Base-by-base conservation (phyloP, 2,888 invertebrate genomes). In the Mythimna loreyi region DNA sequence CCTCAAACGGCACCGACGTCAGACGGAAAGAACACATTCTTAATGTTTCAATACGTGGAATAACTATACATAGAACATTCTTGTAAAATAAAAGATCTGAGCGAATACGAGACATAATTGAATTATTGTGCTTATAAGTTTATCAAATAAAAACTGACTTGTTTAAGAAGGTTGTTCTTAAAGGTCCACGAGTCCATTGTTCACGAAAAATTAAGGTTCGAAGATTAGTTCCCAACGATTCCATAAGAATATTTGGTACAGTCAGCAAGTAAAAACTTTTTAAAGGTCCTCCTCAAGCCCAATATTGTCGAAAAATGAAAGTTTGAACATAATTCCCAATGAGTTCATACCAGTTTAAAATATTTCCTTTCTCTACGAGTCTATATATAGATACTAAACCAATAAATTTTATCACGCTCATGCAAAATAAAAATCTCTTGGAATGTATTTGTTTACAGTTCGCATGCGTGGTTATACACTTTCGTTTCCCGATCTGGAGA, bases 401-500 rank as follows among this genome's bases (percentile, higher is more conserved):
- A 59, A 56, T 28, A 59, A 28, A 55, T 58, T 11, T 45, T 49
- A 58, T 56, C 58, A 52, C n/a, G 50, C 30, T 30, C 45, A 19
- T 23, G 36, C 36, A 23, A 33, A 45, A 59, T 28, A 62, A 68
- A 64, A 61, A 64, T 75, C 30, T 61, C 21, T 53, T 58, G 60
- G 59, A 57, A 68, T 80, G 45, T 72, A 23, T 66, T 67, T 75
- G 80, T 76, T 76, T 64, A 64, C 67, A 64, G 25, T 80, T 58
- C 33, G 36, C 36, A 57, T 33, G 76, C 56, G 43, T 45, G 50
- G 36, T 49, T 47, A 55, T 55, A 62, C 49, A 72, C 59, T 82
- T 80, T 66, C 61, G 43, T 64, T 72, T 71, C 58, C 67, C 45
- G 8, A 62, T 74, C 52, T 55, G 45, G 63, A 68, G 61, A 60